A percentile compares a stretch with the other conserved stretches of the same genome.
phyloP scores from a whole-genome alignment of 2,888 invertebrate genomes.

The Brachyopa scutellaris region DNA sequence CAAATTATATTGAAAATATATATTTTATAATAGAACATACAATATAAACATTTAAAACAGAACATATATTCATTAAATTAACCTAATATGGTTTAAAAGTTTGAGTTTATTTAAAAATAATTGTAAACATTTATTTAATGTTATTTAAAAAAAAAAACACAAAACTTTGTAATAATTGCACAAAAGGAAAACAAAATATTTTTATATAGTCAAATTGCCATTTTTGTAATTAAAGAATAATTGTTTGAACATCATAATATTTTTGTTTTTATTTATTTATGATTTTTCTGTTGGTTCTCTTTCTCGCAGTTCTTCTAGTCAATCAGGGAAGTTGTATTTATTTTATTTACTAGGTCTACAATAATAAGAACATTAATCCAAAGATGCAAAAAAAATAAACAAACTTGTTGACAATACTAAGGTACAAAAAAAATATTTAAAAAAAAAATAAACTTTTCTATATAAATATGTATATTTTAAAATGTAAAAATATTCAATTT shows the following conservation, averaged over 20 bases:
- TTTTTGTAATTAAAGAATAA: constrained; percentile 38
- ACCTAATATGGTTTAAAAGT: constrained; percentile 53
- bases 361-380: constrained; percentile 3
- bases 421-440: constrained; percentile 51
- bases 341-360: constrained; percentile 10
- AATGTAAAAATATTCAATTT: constrained; percentile 48
- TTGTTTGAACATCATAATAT: constrained; percentile 15
- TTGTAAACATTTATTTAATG: constrained; percentile 36
- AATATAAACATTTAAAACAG: constrained; percentile 9
- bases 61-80: constrained; percentile 20
- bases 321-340: constrained; percentile 64
- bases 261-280: constrained; percentile 14
- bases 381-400: constrained; percentile 11
- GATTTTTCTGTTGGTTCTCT: background rate
- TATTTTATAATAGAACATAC: constrained; percentile 40
- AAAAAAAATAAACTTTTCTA: constrained; percentile 2
- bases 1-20: constrained; percentile 56
- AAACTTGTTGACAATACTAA: constrained; percentile 64
- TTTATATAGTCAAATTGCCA: background rate
- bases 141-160: too few relatives aligned
- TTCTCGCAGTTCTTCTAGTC: constrained; percentile 50
- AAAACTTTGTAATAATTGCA: constrained; percentile 14
- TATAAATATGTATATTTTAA: background rate
- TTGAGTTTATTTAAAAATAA: constrained; percentile 11
- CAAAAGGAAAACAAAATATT: constrained; percentile 8